phyloP scores from a whole-genome alignment of 2,113 vertebrate species.

The Rallus limicola region DNA sequence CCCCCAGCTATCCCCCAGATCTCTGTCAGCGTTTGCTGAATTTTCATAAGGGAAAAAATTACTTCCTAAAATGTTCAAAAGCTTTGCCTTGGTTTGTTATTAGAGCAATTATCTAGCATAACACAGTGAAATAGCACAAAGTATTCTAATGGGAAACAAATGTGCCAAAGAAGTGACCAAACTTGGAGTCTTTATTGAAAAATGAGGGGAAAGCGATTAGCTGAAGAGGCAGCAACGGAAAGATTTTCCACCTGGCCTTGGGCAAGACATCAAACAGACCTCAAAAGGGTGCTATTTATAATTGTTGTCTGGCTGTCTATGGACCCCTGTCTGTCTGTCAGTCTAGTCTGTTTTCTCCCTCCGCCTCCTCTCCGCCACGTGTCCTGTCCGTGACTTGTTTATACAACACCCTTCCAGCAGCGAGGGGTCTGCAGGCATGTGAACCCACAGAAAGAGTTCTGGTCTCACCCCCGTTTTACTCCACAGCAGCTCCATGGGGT shows the following conservation, averaged over 20 bases:
- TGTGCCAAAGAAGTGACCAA: constrained; percentile 70
- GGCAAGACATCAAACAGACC: constrained; percentile 79
- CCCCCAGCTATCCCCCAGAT: constrained; percentile 26
- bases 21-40: constrained; percentile 69
- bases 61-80: constrained; percentile 86
- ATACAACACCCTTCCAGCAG: background rate
- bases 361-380: background rate
- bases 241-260: constrained; percentile 83
- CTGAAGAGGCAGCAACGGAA: constrained; percentile 73
- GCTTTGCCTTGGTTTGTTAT: constrained; percentile 85
- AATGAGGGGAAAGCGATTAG: constrained; percentile 80
- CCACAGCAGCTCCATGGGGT: background rate
- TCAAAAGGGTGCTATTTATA: constrained; percentile 78
- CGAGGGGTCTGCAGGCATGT: background rate
- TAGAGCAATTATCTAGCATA: constrained; percentile 87
- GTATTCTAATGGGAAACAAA: constrained; percentile 86
- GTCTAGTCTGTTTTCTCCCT: background rate
- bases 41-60: constrained; percentile 74
- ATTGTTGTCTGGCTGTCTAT: constrained; percentile 73
- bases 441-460: background rate
- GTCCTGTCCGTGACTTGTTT: background rate
- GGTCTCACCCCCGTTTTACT: background rate
- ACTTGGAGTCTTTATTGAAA: constrained; percentile 79
- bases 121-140: constrained; percentile 76
- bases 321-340: constrained; percentile 39